Evolutionary conservation across 2,888 invertebrate species (phyloP), one percentile per base, ranked within the genome.

Genomic region (Sussaba pulchella): DNA sequence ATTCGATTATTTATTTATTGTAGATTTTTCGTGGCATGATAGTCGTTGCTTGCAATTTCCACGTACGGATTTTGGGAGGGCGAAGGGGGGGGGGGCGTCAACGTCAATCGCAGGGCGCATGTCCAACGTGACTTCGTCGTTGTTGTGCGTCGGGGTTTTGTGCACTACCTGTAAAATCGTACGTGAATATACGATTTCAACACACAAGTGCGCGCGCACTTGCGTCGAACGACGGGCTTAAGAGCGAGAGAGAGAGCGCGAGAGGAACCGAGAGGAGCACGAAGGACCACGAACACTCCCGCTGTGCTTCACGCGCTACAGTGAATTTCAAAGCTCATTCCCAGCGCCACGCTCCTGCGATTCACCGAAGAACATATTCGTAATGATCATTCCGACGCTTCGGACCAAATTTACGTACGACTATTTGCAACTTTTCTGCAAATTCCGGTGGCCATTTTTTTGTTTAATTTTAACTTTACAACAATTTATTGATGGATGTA

Each of bases 141-240:
- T 24, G 21, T 14, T n/a, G 26, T 67, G 9, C 10, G 36, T 39
- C 24, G 10, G 10, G 17, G n/a, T 50, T 31, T 50, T 21, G 43
- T 26, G 50, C 47, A 4, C 10, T 67, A 67, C 67, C 54, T 54
- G 54, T 41, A 19, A 69, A 69, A 69, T 69, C 69, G 54, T 21
- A 31, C 41, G 41, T 26, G 54, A 41, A 39, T 14, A 43, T 17
- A 17, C 24, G 36, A 52, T n/a, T n/a, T n/a, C n/a, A n/a, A n/a
- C n/a, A n/a, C 41, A 41, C 17, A 14, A 21, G 21, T 21, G 52
- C 54, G 43, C 14, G 3, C 41, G 24, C 54, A 43, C 54, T 43
- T 54, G 54, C 39, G 54, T 24, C 54, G 41, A 1, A 12, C n/a
- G 21, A 14, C 1, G n/a, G n/a, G 12, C 19, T 54, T 26, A 52